Percentiles rank a stretch among this genome's conserved stretches.
Conservation (phyloP, 2,113 vertebrate genomes). For the Eclectus roratus region DNA sequence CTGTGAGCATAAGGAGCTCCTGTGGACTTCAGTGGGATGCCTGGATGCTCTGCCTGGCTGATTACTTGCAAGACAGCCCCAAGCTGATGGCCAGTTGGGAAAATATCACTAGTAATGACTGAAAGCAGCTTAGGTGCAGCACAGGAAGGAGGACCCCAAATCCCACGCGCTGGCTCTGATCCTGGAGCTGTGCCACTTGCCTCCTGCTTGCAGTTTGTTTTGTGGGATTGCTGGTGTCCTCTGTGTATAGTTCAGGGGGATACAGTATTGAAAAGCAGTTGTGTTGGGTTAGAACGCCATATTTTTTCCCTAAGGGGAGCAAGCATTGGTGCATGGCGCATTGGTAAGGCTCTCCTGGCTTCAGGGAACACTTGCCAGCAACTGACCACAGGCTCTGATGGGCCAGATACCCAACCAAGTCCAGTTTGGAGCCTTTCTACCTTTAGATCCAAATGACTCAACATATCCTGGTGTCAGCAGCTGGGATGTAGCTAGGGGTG, state of each 20-base stretch:
- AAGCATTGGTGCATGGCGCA: accelerated
- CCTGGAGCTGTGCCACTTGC: background rate
- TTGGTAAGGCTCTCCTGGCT: background rate
- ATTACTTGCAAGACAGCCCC: background rate
- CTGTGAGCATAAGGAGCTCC: background rate
- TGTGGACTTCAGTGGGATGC: background rate
- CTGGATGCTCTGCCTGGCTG: background rate
- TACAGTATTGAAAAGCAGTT: background rate
- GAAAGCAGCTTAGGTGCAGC: background rate
- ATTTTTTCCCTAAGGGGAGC: background rate
- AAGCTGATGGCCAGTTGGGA: background rate
- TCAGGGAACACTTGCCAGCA: background rate
- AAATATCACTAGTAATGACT: background rate
- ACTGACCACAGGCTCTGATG: background rate
- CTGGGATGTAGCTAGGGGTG: no score
- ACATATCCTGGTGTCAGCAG: accelerated
- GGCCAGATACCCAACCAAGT: background rate
- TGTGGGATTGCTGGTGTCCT: background rate
- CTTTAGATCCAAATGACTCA: background rate
- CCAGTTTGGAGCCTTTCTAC: background rate
- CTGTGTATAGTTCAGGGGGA: background rate
- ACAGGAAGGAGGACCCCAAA: background rate
- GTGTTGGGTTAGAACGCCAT: background rate
- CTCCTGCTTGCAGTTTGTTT: accelerated
- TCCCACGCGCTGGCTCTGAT: accelerated